Evolutionary conservation across 1,140 invertebrate species (phyloP).

Genomic region (Drosophila neocordata): DNA sequence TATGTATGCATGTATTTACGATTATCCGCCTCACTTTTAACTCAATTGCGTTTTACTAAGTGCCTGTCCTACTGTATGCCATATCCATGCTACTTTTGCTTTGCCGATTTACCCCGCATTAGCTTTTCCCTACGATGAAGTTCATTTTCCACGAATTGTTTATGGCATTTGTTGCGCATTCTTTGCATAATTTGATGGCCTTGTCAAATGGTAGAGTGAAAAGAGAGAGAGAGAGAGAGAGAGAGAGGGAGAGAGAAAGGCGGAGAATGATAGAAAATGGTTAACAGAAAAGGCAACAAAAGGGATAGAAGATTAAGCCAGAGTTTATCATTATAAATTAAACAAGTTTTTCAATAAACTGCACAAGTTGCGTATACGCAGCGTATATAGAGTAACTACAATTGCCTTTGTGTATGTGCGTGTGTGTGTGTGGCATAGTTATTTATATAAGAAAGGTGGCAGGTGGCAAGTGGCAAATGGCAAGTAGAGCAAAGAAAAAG

Average conservation of each 20-base stretch:
- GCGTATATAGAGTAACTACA: conserved; percentile 14
- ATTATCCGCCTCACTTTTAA: conserved; percentile 59
- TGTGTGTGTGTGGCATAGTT: neutral
- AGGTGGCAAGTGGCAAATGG: neutral
- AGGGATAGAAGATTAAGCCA: neutral
- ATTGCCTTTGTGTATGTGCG: neutral
- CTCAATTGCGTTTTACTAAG: conserved; percentile 70
- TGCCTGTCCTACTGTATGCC: conserved; percentile 19
- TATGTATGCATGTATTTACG: conserved; percentile 12
- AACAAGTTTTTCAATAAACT: conserved; percentile 77
- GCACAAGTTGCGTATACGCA: conserved; percentile 75
- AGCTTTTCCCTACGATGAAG: conserved; percentile 18
- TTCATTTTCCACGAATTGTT: conserved; percentile 69
- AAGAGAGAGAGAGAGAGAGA: neutral
- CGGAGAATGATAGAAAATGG: neutral
- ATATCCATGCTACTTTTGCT: neutral
- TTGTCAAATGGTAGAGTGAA: conserved; percentile 25
- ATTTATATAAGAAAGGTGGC: neutral
- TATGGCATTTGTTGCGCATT: conserved; percentile 71
- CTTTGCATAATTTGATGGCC: conserved; percentile 71
- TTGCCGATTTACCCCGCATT: neutral
- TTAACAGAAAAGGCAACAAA: conserved; percentile 26
- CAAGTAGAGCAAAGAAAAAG: neutral
- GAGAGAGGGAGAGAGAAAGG: neutral
- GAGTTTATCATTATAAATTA: conserved; percentile 56